Evolutionary conservation across 2,797 vertebrate genomes (phyloP).

Genomic region (Hippopotamyrus pictus): DNA sequence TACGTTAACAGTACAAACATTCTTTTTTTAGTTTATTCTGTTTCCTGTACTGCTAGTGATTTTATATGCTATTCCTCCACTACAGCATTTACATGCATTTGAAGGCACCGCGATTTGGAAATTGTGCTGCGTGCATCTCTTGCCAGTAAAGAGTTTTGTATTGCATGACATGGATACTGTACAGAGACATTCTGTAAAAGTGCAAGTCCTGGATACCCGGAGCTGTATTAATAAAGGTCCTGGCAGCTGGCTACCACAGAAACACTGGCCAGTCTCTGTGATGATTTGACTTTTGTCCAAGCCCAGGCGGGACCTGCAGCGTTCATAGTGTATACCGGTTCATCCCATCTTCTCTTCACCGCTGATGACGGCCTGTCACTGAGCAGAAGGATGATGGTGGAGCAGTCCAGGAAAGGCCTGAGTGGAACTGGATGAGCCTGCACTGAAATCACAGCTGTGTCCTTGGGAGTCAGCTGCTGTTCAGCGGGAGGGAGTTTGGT

Average conservation of each 20-base stretch:
- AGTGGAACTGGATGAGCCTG: conserved; percentile 19
- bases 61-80: background rate
- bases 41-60: background rate
- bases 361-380: background rate
- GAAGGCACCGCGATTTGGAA: background rate
- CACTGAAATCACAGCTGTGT: conserved; percentile 19
- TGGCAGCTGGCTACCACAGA: conserved; percentile 40
- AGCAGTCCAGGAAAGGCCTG: conserved; percentile 12
- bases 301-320: conserved; percentile 38
- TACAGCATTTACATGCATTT: background rate
- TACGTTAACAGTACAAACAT: background rate
- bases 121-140: background rate
- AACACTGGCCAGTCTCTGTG: conserved; percentile 32
- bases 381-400: conserved; percentile 5
- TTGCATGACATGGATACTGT: background rate
- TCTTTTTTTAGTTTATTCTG: background rate
- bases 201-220: background rate
- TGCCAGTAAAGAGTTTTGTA: background rate
- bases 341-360: conserved; percentile 23
- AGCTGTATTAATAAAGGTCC: conserved; percentile 40
- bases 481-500: no score
- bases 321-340: conserved; percentile 34
- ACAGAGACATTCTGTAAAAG: conserved; percentile 4
- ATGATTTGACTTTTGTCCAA: conserved; percentile 37
- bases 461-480: background rate